Conservation (phyloP, 2,113 vertebrate genomes). For the Camelus dromedarius region DNA sequence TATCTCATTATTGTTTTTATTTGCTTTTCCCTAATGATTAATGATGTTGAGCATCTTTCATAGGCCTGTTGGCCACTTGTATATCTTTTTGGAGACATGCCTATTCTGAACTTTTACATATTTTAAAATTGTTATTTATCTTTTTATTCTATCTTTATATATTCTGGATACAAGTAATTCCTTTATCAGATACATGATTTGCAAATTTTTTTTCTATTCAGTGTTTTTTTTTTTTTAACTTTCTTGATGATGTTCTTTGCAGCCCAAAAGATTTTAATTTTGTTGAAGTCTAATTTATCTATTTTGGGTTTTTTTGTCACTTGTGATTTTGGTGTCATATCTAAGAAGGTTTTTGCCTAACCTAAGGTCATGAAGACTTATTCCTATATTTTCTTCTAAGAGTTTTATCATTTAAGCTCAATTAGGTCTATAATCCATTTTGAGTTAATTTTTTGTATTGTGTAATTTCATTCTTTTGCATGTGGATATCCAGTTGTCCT, state of each 20-base stretch:
- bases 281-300: no score
- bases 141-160: not conserved
- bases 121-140: slow-evolving; percentile 1
- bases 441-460: not conserved
- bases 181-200: not conserved
- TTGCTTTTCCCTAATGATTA: not conserved
- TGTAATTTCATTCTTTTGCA: not conserved
- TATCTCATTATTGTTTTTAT: not conserved
- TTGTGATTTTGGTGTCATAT: no score
- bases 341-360: no score
- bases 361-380: no score
- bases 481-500: not conserved
- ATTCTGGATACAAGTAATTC: not conserved
- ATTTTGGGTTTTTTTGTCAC: no score
- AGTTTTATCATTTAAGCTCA: no score
- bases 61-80: not conserved
- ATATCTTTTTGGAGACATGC: not conserved
- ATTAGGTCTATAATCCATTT: not conserved
- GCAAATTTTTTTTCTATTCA: not conserved
- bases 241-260: no score
- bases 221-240: not conserved
- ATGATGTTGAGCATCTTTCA: not conserved
- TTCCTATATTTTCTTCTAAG: no score
- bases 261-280: no score
- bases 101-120: not conserved